Evolutionary conservation across 2,113 vertebrate species (phyloP).

Genomic region (Alaudala cheleensis): DNA sequence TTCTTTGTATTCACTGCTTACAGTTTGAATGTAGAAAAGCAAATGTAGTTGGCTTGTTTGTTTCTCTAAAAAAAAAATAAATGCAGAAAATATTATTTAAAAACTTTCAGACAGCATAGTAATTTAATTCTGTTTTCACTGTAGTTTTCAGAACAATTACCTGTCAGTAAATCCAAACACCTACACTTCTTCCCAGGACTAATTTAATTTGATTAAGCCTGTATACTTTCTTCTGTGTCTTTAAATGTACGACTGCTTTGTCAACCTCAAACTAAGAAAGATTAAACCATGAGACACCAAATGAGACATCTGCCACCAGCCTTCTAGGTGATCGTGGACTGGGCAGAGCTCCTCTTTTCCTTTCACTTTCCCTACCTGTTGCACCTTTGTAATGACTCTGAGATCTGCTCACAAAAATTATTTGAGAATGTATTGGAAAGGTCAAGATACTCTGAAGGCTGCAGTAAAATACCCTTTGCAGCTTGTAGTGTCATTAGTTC

Average conservation of each 20-base stretch:
- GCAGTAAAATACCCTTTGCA: not conserved
- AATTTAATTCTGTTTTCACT: not conserved
- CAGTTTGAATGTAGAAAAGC: not conserved
- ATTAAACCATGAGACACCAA: not conserved
- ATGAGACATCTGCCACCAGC: not conserved
- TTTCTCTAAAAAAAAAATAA: not conserved
- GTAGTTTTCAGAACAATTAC: not conserved
- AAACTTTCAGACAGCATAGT: not conserved
- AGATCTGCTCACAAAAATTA: not conserved
- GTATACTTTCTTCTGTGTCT: not conserved
- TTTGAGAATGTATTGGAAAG: not conserved
- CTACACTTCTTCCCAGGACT: not conserved
- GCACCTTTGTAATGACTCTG: not conserved
- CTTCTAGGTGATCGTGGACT: not conserved
- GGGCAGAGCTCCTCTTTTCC: not conserved
- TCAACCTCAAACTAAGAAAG: not conserved
- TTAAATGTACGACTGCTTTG: not conserved
- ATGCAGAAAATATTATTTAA: not conserved
- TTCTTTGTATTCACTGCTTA: not conserved
- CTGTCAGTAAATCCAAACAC: not conserved
- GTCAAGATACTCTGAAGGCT: not conserved
- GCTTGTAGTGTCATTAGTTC: not conserved
- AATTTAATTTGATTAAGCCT: not conserved
- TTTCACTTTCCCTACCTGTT: not conserved
- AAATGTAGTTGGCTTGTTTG: not conserved